Conservation (phyloP, 2,113 vertebrate genomes). For the Pachyramphus minor region DNA sequence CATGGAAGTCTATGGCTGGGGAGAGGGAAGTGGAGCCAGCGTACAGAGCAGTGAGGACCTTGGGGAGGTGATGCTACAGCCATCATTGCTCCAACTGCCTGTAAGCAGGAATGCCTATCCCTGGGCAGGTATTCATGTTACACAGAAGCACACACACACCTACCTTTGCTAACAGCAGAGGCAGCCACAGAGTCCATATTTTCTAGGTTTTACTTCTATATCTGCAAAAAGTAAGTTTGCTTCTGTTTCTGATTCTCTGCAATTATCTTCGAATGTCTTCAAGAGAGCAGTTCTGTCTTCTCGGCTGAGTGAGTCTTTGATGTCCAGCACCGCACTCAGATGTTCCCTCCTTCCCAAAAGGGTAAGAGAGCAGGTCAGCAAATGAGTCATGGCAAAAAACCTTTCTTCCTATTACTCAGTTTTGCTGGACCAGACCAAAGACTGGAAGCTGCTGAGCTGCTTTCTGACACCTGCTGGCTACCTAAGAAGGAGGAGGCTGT, state of each 20-base stretch:
- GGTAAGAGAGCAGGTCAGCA: not conserved
- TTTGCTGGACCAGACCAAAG: not conserved
- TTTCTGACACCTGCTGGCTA: not conserved
- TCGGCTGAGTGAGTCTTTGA: slow-evolving; percentile 19
- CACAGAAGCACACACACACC: not conserved
- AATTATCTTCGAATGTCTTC: not conserved
- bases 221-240: slow-evolving; percentile 37
- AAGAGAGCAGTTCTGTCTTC: slow-evolving; percentile 41
- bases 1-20: not conserved
- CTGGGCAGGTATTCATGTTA: not conserved
- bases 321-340: slow-evolving; percentile 38
- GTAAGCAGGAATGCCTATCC: not conserved
- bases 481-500: not conserved
- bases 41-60: rapidly evolving
- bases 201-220: slow-evolving; percentile 34
- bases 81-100: not conserved
- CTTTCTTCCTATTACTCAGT: not conserved
- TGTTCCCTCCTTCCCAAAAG: slow-evolving; percentile 55
- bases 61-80: not conserved
- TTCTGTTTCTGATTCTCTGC: not conserved
- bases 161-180: slow-evolving; percentile 54
- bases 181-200: not conserved
- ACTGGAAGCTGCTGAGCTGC: not conserved
- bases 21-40: not conserved
- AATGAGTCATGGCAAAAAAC: not conserved